Percentiles rank a stretch among this genome's conserved stretches.
phyloP scores from a whole-genome alignment of 2,888 invertebrate genomes.

The Gymnoscelis rufifasciata region DNA sequence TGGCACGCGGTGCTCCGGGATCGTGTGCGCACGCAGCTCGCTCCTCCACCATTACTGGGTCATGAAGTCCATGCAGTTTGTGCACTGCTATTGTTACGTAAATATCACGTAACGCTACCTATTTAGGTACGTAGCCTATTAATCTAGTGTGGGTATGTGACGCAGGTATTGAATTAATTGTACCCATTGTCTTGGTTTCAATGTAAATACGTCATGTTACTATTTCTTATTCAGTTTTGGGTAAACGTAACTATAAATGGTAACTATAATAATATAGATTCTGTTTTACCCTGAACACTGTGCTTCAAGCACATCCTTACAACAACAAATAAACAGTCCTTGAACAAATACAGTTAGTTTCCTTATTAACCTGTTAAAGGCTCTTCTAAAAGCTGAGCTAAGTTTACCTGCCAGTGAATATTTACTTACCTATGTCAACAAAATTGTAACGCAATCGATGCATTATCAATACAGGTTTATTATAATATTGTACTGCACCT shows the following conservation, averaged over 20 bases:
- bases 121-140: conserved; percentile 12
- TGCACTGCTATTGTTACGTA: conserved; percentile 30
- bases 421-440: conserved; percentile 27
- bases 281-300: no score
- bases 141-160: neutral
- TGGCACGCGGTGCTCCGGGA: conserved; percentile 27
- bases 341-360: no score
- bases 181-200: neutral
- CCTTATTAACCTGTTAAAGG: no score
- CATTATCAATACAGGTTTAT: neutral
- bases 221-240: no score
- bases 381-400: no score
- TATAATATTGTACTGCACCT: neutral
- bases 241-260: no score
- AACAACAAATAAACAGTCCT: no score
- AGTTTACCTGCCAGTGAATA: neutral
- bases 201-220: neutral
- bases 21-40: conserved; percentile 59
- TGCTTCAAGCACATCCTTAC: no score
- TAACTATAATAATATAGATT: no score
- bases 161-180: conserved; percentile 1
- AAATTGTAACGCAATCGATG: conserved; percentile 6
- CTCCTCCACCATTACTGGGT: conserved; percentile 23
- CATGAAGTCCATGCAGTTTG: conserved; percentile 38
- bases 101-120: conserved; percentile 16